Evolutionary conservation across 2,888 invertebrate genomes (phyloP).

Genomic region (Drosophila seclusa): DNA sequence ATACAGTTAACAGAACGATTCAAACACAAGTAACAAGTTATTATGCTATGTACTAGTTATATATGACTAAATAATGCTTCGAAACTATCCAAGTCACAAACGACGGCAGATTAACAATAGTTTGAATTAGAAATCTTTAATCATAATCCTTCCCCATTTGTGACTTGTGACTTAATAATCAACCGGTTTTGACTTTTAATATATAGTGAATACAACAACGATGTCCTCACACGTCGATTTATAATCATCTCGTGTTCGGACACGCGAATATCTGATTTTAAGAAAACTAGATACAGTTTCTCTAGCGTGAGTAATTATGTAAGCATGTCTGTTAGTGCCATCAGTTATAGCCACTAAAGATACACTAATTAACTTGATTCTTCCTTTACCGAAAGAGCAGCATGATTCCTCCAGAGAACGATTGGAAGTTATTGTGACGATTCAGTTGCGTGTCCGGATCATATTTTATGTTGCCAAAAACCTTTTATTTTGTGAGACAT

Average conservation of each 20-base stretch:
- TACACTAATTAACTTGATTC: conserved; percentile 38
- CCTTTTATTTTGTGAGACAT: conserved; percentile 86
- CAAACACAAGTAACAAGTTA: conserved; percentile 29
- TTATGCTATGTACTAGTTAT: conserved; percentile 14
- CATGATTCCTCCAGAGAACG: conserved; percentile 95
- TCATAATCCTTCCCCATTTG: conserved; percentile 29
- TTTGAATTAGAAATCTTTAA: not conserved
- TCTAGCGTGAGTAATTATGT: conserved; percentile 48
- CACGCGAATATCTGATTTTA: conserved; percentile 16
- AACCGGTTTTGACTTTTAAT: conserved; percentile 17
- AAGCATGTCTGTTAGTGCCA: conserved; percentile 52
- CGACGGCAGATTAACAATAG: conserved; percentile 13
- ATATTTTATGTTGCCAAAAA: conserved; percentile 96
- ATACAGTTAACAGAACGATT: conserved; percentile 24
- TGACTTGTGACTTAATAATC: conserved; percentile 26
- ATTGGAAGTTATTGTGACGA: conserved; percentile 98
- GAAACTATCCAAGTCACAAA: conserved; percentile 45
- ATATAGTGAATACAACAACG: conserved; percentile 2
- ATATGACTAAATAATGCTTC: conserved; percentile 34
- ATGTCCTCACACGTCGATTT: conserved; percentile 27
- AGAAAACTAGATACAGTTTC: conserved; percentile 35
- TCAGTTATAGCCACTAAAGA: conserved; percentile 40
- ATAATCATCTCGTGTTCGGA: conserved; percentile 23
- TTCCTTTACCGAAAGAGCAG: conserved; percentile 94
- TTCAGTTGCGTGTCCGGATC: conserved; percentile 94